Evolutionary conservation across 2,113 vertebrate genomes (phyloP), one percentile per base, ranked within the genome.

Genomic region (Holacanthus passer): DNA sequence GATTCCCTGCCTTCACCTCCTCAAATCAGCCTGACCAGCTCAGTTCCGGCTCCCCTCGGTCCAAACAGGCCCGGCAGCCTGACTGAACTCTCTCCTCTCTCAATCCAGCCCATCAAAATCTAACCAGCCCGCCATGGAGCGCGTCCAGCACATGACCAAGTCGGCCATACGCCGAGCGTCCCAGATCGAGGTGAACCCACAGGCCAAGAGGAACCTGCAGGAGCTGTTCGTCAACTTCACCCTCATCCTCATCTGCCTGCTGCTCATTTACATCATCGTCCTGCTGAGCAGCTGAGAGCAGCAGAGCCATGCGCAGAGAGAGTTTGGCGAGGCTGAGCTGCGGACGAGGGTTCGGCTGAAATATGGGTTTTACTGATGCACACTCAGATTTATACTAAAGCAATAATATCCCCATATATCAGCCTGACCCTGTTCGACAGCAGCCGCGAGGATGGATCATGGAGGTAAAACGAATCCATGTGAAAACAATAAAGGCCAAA

Each of bases 191-290:
- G 95, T 99, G 93, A 97, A 95, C 60, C 98, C 97, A 29, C 97
- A 99, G 91, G 95, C 96, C 87, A 97, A 97, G 68, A 97, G 96
- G 93, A 99, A 97, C 90, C 94, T 99, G 87, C 98, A 99, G 94
- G 97, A 99, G 94, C 97, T 99, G 7, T 99, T 99, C 76, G 95
- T 99, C 95, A 99, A 99, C 95, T 99, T 99, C 94, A 98, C 96
- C 79, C 96, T 99, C 93, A 99, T 99, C 93, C 95, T 99, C 94
- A 99, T 99, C 91, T 99, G 98, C 63, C 97, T 99, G 88, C 95
- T 99, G 77, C 96, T 99, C 89, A 99, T 99, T 77, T 99, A 98
- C 95, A 97, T 99, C 95, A 98, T 99, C 60, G 96, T 99, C 83
- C 96, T 99, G 96, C 96, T 99, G 77, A 96, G 92, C 89, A 94